Evolutionary conservation across 2,797 vertebrate species (phyloP).

Genomic region (Antrozous pallidus): DNA sequence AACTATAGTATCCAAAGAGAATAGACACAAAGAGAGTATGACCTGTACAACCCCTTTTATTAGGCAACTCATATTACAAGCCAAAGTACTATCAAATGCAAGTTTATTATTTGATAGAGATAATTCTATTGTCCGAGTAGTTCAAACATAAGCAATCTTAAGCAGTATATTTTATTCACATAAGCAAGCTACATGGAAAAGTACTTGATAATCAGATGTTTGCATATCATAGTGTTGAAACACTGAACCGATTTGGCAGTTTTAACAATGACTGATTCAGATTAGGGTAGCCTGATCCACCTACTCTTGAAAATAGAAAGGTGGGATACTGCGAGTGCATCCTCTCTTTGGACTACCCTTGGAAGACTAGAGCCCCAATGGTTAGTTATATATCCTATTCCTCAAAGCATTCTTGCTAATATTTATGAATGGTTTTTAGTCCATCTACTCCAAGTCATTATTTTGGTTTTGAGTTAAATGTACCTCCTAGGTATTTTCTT

Average conservation of each 20-base stretch:
- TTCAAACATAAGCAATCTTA: background rate
- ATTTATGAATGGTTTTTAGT: background rate
- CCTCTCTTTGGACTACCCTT: background rate
- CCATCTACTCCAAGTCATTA: background rate
- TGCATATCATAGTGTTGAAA: background rate
- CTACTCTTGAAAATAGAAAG: background rate
- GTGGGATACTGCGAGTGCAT: background rate
- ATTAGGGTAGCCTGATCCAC: background rate
- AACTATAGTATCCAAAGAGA: background rate
- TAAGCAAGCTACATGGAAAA: background rate
- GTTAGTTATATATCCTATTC: background rate
- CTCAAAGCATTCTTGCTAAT: background rate
- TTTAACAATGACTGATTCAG: background rate
- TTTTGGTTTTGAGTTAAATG: background rate
- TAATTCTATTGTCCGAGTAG: background rate
- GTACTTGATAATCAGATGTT: background rate
- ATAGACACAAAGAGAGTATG: background rate
- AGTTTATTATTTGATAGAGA: background rate
- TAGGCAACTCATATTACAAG: background rate
- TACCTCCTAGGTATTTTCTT: background rate
- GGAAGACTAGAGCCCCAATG: background rate
- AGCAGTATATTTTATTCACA: background rate
- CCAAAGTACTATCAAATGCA: background rate
- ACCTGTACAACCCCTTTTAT: background rate
- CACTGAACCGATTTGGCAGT: background rate